Conservation (phyloP, 1,140 invertebrate genomes). For the Drosophila insularis region DNA sequence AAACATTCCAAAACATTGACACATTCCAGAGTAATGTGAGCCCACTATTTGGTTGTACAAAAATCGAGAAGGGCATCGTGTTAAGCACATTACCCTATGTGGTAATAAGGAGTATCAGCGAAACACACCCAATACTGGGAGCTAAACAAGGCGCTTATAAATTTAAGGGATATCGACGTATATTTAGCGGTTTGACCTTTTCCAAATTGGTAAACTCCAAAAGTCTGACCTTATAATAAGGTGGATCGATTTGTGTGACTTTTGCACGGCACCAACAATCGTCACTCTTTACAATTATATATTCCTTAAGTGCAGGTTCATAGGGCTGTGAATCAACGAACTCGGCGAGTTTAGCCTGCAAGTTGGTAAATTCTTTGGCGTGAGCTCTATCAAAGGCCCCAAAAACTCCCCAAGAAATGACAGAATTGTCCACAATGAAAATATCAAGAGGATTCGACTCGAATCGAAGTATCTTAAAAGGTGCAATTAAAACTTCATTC, state of each 20-base stretch:
- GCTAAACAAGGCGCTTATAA: conserved; percentile 51
- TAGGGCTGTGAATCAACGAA: conserved; percentile 44
- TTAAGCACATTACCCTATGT: too few relatives aligned
- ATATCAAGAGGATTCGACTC: conserved; percentile 36
- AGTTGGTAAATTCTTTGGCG: conserved; percentile 30
- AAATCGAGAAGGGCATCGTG: too few relatives aligned
- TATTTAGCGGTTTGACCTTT: conserved; percentile 34
- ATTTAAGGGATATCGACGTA: conserved; percentile 60
- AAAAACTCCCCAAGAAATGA: conserved; percentile 51
- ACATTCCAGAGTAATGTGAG: too few relatives aligned
- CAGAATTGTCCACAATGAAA: conserved; percentile 54
- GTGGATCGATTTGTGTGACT: conserved; percentile 42
- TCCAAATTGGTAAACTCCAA: conserved; percentile 60
- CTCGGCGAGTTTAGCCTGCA: conserved; percentile 32
- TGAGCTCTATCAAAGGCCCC: conserved; percentile 51
- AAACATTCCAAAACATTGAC: too few relatives aligned
- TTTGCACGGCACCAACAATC: conserved; percentile 57
- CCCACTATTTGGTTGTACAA: too few relatives aligned
- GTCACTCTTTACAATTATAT: conserved; percentile 56
- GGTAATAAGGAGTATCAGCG: too few relatives aligned
- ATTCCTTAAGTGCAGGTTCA: conserved; percentile 51
- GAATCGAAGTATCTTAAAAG: conserved; percentile 40
- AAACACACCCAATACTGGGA: too few relatives aligned
- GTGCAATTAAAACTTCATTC: conserved; percentile 11
- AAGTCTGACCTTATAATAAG: conserved; percentile 42